Evolutionary conservation across 2,797 vertebrate species (phyloP).

Genomic region (Alcedo atthis): DNA sequence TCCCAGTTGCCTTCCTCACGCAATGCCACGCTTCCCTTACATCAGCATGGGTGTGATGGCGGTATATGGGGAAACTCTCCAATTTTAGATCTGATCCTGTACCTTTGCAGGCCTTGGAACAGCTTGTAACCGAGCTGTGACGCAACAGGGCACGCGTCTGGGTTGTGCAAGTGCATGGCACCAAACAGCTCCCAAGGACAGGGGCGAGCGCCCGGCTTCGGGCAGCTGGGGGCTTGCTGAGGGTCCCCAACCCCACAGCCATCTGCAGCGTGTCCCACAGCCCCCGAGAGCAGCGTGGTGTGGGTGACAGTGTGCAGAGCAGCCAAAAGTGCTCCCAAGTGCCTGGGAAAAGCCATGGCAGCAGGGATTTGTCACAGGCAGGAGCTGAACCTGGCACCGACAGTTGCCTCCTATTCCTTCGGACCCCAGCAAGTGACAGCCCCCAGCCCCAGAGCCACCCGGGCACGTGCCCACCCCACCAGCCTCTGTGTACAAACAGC

Average conservation of each 20-base stretch:
- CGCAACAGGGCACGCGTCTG: neutral
- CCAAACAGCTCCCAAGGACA: neutral
- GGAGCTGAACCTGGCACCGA: accelerated
- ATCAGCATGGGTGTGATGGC: neutral
- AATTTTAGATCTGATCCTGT: slow-evolving; percentile 6
- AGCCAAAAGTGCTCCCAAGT: accelerated
- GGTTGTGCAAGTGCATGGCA: neutral
- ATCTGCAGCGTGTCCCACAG: accelerated
- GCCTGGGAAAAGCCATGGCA: accelerated
- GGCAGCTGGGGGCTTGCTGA: neutral
- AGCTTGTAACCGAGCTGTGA: slow-evolving; percentile 14
- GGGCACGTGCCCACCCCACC: accelerated
- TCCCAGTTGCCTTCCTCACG: neutral
- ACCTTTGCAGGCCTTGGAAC: neutral
- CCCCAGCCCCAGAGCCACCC: accelerated
- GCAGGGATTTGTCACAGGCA: accelerated
- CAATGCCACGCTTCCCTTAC: neutral
- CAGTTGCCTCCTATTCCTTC: accelerated
- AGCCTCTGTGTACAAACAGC: accelerated
- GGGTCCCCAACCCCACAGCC: neutral
- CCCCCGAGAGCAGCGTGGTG: accelerated
- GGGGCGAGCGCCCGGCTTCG: accelerated
- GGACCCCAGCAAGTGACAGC: accelerated
- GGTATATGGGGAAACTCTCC: neutral
- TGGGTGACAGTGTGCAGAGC: neutral